phyloP scores from a whole-genome alignment of 2,113 vertebrate species.

The Trichechus manatus region DNA sequence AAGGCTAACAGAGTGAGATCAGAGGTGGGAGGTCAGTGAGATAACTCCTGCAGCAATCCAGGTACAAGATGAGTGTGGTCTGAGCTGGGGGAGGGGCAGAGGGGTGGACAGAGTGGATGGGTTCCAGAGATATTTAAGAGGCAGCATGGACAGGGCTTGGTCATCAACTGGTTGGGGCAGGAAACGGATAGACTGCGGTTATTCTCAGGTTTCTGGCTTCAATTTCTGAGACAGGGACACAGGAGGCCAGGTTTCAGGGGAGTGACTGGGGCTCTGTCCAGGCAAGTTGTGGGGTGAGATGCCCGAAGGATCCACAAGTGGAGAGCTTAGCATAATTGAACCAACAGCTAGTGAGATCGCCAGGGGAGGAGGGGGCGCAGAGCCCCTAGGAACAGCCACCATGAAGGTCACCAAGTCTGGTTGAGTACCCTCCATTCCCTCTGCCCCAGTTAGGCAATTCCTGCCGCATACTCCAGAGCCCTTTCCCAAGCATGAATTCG shows the following conservation, averaged over 20 bases:
- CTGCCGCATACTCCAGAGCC: background rate
- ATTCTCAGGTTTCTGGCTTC: slow-evolving; percentile 22
- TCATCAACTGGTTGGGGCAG: background rate
- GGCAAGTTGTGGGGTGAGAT: background rate
- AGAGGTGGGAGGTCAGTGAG: background rate
- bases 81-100: background rate
- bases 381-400: background rate
- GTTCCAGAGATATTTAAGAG: background rate
- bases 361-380: background rate
- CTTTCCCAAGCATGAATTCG: background rate
- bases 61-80: background rate
- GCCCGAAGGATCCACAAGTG: background rate
- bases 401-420: background rate
- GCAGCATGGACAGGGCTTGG: background rate
- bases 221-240: background rate
- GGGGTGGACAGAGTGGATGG: background rate
- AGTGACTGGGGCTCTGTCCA: background rate
- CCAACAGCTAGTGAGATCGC: background rate
- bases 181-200: background rate
- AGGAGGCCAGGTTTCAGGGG: background rate
- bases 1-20: background rate
- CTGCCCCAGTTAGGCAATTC: background rate
- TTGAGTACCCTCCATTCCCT: background rate
- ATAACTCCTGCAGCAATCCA: background rate
- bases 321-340: background rate